These are phyloP conservation scores for Sclerodermus sp. DNA, from an alignment of 2,888 invertebrate species.

Conservation along the genomic window DNA sequence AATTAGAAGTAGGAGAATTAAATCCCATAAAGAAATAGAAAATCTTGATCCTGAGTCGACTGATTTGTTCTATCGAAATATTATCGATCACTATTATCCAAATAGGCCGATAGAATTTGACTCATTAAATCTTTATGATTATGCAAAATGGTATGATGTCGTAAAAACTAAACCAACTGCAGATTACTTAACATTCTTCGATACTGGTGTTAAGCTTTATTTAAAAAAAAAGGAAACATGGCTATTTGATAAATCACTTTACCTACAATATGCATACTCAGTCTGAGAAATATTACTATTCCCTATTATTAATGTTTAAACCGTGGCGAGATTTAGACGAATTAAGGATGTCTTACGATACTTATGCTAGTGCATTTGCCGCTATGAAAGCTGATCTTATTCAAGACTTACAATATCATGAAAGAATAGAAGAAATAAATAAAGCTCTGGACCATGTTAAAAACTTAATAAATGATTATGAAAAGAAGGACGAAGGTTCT, in stretches of 20 bases:
- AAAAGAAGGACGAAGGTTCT: too few species aligned
- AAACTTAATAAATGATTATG: too few species aligned
- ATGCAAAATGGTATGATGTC: conserved; percentile 23
- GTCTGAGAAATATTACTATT: conserved; percentile 18
- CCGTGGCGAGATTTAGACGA: conserved; percentile 20
- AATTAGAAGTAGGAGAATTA: conserved; percentile 29
- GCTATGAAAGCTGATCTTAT: too few species aligned
- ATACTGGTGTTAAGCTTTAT: too few species aligned
- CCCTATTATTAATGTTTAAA: conserved; percentile 29
- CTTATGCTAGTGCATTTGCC: conserved; percentile 20
- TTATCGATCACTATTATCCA: conserved; percentile 34
- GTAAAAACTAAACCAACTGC: conserved; percentile 9
- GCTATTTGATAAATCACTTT: conserved; percentile 36
- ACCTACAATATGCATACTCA: conserved; percentile 7
- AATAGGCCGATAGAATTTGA: conserved; percentile 28
- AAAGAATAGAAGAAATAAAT: conserved; percentile 18
- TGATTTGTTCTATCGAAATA: conserved; percentile 33
- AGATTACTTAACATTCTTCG: too few species aligned
- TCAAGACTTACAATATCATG: conserved; percentile 21
- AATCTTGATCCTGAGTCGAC: conserved; percentile 29
- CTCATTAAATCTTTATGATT: conserved; percentile 12
- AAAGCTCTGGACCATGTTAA: too few species aligned
- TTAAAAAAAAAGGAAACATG: too few species aligned
- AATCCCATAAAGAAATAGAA: conserved; percentile 29
- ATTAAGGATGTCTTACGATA: conserved; percentile 14